Conservation (phyloP, 2,888 invertebrate species). For the Deilephila elpenor region DNA sequence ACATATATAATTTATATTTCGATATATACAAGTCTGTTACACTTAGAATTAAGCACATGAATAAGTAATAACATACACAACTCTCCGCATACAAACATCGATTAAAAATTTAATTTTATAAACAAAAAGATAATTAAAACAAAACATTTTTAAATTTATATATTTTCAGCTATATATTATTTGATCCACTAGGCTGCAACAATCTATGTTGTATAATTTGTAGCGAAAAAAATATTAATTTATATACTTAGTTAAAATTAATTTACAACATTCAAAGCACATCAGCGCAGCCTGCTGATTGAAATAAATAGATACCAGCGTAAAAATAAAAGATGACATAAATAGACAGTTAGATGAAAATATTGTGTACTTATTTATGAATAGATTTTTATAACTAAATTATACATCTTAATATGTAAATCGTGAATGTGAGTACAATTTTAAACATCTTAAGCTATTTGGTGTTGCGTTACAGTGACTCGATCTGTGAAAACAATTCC, state of each 20-base stretch:
- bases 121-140: constrained; percentile 27
- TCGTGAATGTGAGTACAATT: constrained; percentile 56
- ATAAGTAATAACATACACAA: constrained; percentile 26
- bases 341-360: constrained; percentile 32
- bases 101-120: constrained; percentile 16
- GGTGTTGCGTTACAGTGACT: constrained; percentile 81
- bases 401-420: constrained; percentile 39
- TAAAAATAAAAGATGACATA: constrained; percentile 8
- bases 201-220: neutral
- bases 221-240: neutral
- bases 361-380: constrained; percentile 30
- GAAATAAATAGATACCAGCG: neutral
- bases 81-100: constrained; percentile 15
- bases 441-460: constrained; percentile 73
- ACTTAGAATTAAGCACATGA: constrained; percentile 33
- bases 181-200: too few relatives aligned
- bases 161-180: neutral
- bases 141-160: neutral
- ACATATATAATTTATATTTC: constrained; percentile 49
- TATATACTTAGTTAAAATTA: neutral
- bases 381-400: constrained; percentile 31
- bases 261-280: neutral
- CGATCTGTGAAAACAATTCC: constrained; percentile 56
- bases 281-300: neutral
- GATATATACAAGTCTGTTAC: constrained; percentile 39